A percentile compares a stretch with the other conserved stretches of the same genome.
These are phyloP conservation scores for Oreochromis mossambicus DNA, from an alignment of 2,797 vertebrate species.

Conservation along the genomic window DNA sequence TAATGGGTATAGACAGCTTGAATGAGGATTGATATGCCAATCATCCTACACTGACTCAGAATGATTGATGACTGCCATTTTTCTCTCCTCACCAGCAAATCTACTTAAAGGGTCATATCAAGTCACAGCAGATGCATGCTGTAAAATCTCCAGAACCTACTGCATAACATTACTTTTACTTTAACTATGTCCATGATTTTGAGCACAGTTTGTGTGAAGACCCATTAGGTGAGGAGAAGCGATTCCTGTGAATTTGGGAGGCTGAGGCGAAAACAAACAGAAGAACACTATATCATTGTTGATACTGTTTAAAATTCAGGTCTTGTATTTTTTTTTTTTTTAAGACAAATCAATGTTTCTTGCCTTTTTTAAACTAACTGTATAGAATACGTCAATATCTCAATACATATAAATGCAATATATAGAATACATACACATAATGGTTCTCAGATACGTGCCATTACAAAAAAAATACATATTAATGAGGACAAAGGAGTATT, in stretches of 20 bases:
- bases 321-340: fast-evolving
- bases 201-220: background rate
- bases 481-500: background rate
- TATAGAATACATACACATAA: background rate
- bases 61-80: conserved; percentile 73
- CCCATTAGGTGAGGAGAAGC: background rate
- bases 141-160: background rate
- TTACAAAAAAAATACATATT: background rate
- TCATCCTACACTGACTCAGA: conserved; percentile 41
- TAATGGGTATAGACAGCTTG: conserved; percentile 69
- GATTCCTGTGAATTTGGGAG: background rate
- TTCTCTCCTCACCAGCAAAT: background rate
- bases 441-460: background rate
- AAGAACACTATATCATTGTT: background rate
- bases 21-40: conserved; percentile 74
- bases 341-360: fast-evolving
- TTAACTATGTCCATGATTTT: fast-evolving
- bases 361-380: fast-evolving
- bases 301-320: background rate
- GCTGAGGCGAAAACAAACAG: fast-evolving
- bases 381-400: background rate
- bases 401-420: background rate
- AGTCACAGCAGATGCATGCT: background rate
- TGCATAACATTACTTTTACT: background rate
- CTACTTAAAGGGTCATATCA: conserved; percentile 13